These are phyloP conservation scores for Struthio camelus DNA, from an alignment of 2,113 vertebrate species.

Conservation along the genomic window DNA sequence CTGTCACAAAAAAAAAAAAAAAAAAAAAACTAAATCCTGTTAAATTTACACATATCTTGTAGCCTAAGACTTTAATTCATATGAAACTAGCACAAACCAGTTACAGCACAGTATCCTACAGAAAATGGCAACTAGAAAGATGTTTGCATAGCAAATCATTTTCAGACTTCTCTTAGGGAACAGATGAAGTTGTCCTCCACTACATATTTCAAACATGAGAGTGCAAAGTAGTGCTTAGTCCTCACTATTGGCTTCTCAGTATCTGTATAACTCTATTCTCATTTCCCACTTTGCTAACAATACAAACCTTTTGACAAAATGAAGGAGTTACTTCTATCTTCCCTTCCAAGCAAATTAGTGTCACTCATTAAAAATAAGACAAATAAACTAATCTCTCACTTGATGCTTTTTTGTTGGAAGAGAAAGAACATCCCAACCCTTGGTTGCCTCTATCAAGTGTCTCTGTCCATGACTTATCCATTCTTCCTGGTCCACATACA, in stretches of 20 bases:
- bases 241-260: background rate
- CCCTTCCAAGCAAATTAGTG: background rate
- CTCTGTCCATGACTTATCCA: conserved; percentile 84
- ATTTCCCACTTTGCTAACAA: background rate
- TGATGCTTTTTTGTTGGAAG: conserved; percentile 52
- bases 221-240: conserved; percentile 34
- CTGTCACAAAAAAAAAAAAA: background rate
- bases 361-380: background rate
- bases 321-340: background rate
- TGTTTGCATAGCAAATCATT: conserved; percentile 53
- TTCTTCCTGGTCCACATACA: conserved; percentile 80
- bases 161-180: background rate
- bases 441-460: conserved; percentile 80
- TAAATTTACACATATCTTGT: background rate
- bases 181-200: background rate
- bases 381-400: background rate
- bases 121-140: conserved; percentile 7
- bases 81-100: background rate
- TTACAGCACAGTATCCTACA: conserved; percentile 10
- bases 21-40: conserved; percentile 7
- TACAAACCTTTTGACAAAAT: conserved; percentile 5
- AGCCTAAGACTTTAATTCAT: background rate
- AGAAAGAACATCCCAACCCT: conserved; percentile 79
- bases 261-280: background rate
- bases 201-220: background rate